A percentile compares a stretch with the other conserved stretches of the same genome.
Evolutionary conservation across 2,888 invertebrate species (phyloP).

Genomic region (Eudemis profundana): DNA sequence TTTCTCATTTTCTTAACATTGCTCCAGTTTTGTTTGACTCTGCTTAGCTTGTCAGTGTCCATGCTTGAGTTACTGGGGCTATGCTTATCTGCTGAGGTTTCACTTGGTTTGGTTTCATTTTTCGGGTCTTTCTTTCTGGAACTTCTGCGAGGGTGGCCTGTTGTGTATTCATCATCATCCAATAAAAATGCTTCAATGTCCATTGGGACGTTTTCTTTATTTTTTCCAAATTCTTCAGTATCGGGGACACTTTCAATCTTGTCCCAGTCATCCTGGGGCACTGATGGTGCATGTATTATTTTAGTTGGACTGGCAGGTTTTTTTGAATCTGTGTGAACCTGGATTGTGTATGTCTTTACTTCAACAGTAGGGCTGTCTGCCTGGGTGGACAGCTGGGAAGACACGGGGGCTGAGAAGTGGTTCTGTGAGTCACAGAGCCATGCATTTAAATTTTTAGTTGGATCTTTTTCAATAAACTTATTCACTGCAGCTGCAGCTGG

Average conservation of each 20-base stretch:
- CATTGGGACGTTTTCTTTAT: slow-evolving; percentile 65
- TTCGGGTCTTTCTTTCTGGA: slow-evolving; percentile 66
- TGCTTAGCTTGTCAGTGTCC: slow-evolving; percentile 60
- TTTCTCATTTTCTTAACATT: slow-evolving; percentile 79
- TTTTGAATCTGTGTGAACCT: slow-evolving; percentile 62
- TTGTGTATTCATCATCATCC: slow-evolving; percentile 65
- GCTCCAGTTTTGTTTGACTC: slow-evolving; percentile 70
- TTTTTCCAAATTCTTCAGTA: slow-evolving; percentile 56
- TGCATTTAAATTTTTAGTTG: slow-evolving; percentile 70
- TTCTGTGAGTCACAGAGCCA: slow-evolving; percentile 77
- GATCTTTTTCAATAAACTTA: slow-evolving; percentile 56
- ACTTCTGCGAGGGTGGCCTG: slow-evolving; percentile 70
- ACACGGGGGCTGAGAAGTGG: slow-evolving; percentile 69
- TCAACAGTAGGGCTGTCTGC: slow-evolving; percentile 55
- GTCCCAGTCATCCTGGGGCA: slow-evolving; percentile 79
- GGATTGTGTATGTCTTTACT: slow-evolving; percentile 63
- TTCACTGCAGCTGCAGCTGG: slow-evolving; percentile 49
- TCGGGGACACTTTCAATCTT: slow-evolving; percentile 73
- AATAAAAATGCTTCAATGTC: slow-evolving; percentile 64
- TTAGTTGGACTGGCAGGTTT: slow-evolving; percentile 56
- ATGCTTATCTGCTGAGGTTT: slow-evolving; percentile 55
- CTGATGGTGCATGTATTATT: slow-evolving; percentile 52
- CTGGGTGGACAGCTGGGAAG: slow-evolving; percentile 61
- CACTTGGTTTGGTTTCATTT: slow-evolving; percentile 51
- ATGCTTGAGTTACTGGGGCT: slow-evolving; percentile 58